phyloP scores from a whole-genome alignment of 37 sponge, comb jelly and placozoan species.

The Haliclona indistincta region DNA sequence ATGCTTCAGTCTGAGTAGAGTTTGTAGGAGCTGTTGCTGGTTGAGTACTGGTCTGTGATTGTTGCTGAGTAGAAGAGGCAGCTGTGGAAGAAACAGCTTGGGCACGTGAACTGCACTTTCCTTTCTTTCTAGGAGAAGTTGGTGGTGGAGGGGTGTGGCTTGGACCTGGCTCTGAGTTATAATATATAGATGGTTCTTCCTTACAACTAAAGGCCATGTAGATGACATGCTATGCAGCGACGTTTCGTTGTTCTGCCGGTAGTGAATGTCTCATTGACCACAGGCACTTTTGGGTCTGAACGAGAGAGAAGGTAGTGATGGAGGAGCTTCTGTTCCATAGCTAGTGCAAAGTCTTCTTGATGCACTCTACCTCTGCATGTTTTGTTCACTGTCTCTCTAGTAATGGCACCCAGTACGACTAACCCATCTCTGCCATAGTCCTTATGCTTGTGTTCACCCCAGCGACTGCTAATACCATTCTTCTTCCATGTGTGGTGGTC shows the following conservation, averaged over 20 bases:
- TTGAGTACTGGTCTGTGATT: too few relatives aligned
- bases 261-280: conserved; percentile 2
- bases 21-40: too few relatives aligned
- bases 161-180: too few relatives aligned
- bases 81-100: too few relatives aligned
- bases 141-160: too few relatives aligned
- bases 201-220: background rate
- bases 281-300: background rate
- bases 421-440: conserved; percentile 9
- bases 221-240: background rate
- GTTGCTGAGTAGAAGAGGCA: too few relatives aligned
- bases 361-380: background rate
- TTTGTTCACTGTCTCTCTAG: background rate
- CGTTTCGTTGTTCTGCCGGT: background rate
- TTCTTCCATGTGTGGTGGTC: conserved; percentile 3
- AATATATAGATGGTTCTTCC: too few relatives aligned
- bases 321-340: background rate
- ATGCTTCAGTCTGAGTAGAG: too few relatives aligned
- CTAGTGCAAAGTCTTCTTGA: conserved; percentile 5
- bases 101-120: too few relatives aligned
- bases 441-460: background rate
- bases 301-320: background rate
- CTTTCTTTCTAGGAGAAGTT: too few relatives aligned
- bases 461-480: conserved; percentile 1
- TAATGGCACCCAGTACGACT: background rate